These are phyloP conservation scores for Zoanthus sansibaricus DNA, from an alignment of 92 coral and sea anemone genomes.

Conservation along the genomic window DNA sequence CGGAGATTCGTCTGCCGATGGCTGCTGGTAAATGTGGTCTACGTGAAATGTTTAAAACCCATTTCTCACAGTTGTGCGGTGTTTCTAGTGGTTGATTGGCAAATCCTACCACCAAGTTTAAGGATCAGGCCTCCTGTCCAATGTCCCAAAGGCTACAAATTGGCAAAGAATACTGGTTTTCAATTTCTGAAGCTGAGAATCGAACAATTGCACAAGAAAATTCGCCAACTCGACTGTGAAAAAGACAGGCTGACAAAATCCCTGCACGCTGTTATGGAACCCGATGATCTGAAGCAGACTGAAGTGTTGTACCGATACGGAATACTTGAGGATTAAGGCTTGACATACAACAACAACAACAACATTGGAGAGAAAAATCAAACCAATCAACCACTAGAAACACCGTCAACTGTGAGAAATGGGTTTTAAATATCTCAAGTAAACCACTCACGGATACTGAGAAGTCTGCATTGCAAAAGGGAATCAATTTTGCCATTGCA, in stretches of 20 bases:
- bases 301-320: not conserved
- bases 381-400: not conserved
- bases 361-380: not conserved
- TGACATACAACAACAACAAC: not conserved
- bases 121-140: constrained; percentile 27
- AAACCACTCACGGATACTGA: constrained; percentile 13
- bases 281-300: constrained; percentile 9
- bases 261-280: not conserved
- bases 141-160: constrained; percentile 14
- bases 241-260: not conserved
- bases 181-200: constrained; percentile 6
- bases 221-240: not conserved
- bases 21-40: too few relatives aligned
- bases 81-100: too few relatives aligned
- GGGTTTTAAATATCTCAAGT: not conserved
- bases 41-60: too few relatives aligned
- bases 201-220: constrained; percentile 3
- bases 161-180: constrained; percentile 33
- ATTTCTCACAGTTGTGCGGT: too few relatives aligned
- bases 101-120: constrained; percentile 19
- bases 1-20: too few relatives aligned
- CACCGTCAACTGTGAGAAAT: constrained; percentile 5
- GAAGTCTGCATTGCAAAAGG: constrained; percentile 10
- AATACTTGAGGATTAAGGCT: constrained; percentile 6
- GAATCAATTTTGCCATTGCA: constrained; percentile 23